These are phyloP conservation scores for Tortricodes alternella DNA, from an alignment of 2,888 invertebrate species.

Conservation along the genomic window DNA sequence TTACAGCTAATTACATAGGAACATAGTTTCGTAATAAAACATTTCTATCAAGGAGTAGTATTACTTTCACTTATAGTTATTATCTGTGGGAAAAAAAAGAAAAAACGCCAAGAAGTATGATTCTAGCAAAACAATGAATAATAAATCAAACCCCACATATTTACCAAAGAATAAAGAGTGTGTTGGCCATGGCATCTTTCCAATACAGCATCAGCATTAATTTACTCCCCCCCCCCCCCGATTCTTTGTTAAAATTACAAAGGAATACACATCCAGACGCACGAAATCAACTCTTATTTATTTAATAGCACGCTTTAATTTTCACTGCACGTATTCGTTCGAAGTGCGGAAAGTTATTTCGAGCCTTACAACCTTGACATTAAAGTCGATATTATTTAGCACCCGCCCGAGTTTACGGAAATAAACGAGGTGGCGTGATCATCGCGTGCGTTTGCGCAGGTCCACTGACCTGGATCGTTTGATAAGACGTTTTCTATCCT, in stretches of 20 bases:
- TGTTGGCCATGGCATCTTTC: constrained; percentile 22
- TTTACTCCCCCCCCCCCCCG: constrained; percentile 11
- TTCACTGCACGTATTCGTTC: background rate
- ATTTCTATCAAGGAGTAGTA: too few relatives aligned
- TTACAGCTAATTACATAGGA: too few relatives aligned
- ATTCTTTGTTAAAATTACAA: constrained; percentile 13
- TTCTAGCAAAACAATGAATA: background rate
- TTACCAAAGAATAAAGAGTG: background rate
- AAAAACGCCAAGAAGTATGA: too few relatives aligned
- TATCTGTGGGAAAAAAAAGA: too few relatives aligned
- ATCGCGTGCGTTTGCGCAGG: constrained; percentile 60
- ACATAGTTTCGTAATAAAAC: too few relatives aligned
- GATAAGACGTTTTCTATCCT: constrained; percentile 31
- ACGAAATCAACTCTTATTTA: background rate
- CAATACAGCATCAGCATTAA: constrained; percentile 14
- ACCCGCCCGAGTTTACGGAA: constrained; percentile 45
- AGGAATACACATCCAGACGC: background rate
- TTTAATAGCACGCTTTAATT: constrained; percentile 1
- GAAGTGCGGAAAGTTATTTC: constrained; percentile 3
- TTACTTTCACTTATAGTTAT: too few relatives aligned
- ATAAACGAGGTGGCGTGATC: constrained; percentile 70
- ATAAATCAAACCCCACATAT: background rate
- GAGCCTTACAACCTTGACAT: constrained; percentile 39
- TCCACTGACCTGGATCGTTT: constrained; percentile 65
- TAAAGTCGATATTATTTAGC: constrained; percentile 43